Conservation (phyloP, 1,140 invertebrate genomes). For the Drosophila gunungcola region DNA sequence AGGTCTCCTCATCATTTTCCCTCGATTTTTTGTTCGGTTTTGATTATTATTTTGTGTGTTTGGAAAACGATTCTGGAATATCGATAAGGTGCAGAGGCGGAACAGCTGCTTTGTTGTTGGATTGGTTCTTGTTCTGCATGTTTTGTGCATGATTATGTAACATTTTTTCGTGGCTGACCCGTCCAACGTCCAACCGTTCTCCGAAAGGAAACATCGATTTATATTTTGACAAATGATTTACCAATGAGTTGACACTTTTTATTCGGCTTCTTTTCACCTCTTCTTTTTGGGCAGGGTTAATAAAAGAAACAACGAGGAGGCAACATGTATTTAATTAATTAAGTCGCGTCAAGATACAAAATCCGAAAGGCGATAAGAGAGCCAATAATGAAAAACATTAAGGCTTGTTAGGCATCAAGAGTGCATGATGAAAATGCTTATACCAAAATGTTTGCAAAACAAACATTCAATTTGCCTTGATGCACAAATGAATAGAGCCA, state of each 20-base stretch:
- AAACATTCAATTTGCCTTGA: neutral
- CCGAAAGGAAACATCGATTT: slow-evolving; percentile 63
- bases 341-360: slow-evolving; percentile 66
- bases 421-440: slow-evolving; percentile 1
- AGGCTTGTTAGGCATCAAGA: slow-evolving; percentile 23
- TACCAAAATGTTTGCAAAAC: neutral
- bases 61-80: slow-evolving; percentile 78
- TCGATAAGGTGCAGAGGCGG: slow-evolving; percentile 73
- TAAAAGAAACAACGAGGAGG: slow-evolving; percentile 48
- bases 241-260: slow-evolving; percentile 79
- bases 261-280: neutral
- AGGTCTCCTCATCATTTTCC: slow-evolving; percentile 34
- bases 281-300: slow-evolving; percentile 38
- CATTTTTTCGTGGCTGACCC: slow-evolving; percentile 49
- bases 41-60: slow-evolving; percentile 49
- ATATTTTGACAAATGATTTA: slow-evolving; percentile 82
- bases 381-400: slow-evolving; percentile 28
- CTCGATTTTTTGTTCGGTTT: slow-evolving; percentile 7
- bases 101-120: slow-evolving; percentile 63
- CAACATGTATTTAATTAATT: slow-evolving; percentile 78
- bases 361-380: slow-evolving; percentile 40
- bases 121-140: slow-evolving; percentile 47
- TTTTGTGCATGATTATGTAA: slow-evolving; percentile 76
- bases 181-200: slow-evolving; percentile 14
- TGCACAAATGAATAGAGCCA: neutral